A percentile compares a stretch with the other conserved stretches of the same genome.
Conservation (phyloP, 2,113 vertebrate genomes). For the Proteles cristata region DNA sequence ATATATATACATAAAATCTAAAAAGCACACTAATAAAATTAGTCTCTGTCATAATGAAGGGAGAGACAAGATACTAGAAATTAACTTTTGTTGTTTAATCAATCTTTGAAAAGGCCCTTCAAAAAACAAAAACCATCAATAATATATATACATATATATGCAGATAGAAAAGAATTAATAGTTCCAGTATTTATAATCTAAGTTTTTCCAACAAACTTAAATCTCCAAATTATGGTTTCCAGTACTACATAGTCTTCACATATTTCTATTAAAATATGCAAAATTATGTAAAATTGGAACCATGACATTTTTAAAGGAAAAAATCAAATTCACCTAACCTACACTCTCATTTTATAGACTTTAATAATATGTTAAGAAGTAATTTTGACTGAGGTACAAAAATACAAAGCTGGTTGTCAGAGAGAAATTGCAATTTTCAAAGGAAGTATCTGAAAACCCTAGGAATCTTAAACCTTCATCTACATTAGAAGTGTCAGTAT, state of each 20-base stretch:
- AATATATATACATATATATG: not conserved
- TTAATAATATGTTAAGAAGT: slow-evolving; percentile 15
- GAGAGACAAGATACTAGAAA: not conserved
- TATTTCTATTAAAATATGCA: slow-evolving; percentile 23
- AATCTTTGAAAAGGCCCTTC: not conserved
- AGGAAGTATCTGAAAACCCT: not conserved
- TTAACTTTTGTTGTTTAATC: not conserved
- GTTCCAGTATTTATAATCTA: too few species aligned
- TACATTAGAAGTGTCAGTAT: not conserved
- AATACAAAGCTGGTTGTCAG: not conserved
- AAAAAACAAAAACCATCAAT: not conserved
- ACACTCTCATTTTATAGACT: slow-evolving; percentile 10
- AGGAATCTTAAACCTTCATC: not conserved
- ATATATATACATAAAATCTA: not conserved
- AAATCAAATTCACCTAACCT: not conserved
- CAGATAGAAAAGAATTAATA: too few species aligned
- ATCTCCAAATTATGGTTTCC: not conserved
- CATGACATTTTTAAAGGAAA: not conserved
- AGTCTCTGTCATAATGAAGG: not conserved
- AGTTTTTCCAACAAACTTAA: not conserved
- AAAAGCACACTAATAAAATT: not conserved
- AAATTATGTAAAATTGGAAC: slow-evolving; percentile 26
- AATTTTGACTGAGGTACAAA: not conserved
- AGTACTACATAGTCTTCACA: not conserved
- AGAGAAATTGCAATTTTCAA: slow-evolving; percentile 8